A percentile compares a stretch with the other conserved stretches of the same genome.
Conservation (phyloP, 2,113 vertebrate species). For the Calyptomena viridis region DNA sequence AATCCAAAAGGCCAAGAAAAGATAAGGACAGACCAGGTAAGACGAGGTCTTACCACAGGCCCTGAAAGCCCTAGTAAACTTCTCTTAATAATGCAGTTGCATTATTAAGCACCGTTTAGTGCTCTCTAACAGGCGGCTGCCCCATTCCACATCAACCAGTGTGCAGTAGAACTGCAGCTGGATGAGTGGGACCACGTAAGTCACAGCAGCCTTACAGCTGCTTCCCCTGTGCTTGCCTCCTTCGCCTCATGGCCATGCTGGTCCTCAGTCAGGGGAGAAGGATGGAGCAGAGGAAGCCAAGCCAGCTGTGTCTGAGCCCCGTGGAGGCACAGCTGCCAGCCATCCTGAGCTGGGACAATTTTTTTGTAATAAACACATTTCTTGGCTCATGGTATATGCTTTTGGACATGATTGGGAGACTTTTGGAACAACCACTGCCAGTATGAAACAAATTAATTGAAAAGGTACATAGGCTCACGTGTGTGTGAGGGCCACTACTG, state of each 20-base stretch:
- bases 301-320: fast-evolving
- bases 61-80: background rate
- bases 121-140: background rate
- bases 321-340: background rate
- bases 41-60: fast-evolving
- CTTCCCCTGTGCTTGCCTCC: fast-evolving
- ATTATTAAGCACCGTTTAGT: fast-evolving
- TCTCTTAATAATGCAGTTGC: fast-evolving
- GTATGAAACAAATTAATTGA: background rate
- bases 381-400: background rate
- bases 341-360: background rate
- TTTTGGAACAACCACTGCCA: background rate
- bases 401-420: background rate
- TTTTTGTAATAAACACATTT: background rate
- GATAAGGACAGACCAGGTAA: background rate
- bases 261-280: background rate
- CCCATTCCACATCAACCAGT: fast-evolving
- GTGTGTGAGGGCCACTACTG: fast-evolving
- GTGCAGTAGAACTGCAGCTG: fast-evolving
- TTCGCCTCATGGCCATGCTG: background rate
- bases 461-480: fast-evolving
- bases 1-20: background rate
- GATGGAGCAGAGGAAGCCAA: background rate
- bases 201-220: no score
- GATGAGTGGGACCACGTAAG: fast-evolving